Evolutionary conservation across 2,797 vertebrate species (phyloP), one percentile per base, ranked within the genome.

Genomic region (Epinephelus coioides): DNA sequence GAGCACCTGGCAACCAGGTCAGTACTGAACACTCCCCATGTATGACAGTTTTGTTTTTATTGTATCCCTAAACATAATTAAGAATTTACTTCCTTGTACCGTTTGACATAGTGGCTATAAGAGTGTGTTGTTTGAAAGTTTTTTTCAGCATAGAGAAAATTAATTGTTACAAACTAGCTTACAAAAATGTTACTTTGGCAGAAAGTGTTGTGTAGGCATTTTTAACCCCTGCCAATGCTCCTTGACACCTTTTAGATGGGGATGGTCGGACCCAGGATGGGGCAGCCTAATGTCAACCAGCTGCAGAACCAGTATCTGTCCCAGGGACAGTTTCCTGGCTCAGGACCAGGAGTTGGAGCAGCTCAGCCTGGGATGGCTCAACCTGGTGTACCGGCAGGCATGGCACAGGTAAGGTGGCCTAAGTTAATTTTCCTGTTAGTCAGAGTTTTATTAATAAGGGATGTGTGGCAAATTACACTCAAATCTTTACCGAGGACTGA

Each of bases 231-330:
- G 10, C 18, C 19, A 9, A 8, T 66, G 4, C 3, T 1, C 14
- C 63, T 61, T 59, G 53, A 10, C 14, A 18, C 5, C 7, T 1
- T 88, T 69, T 86, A 99, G 96, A 95, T 98, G 94, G 97, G 95
- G 78, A 97, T 98, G 90, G 94, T 92, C 14, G 93, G 96, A 73
- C 93, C 97, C 64, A 96, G 97, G 75, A 96, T 98, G 94, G 89
- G 93, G 25, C 97, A 97, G 51, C 95, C 97, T 21, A 97, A 92
- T 69, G 95, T 96, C 80, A 94, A 92, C 81, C 97, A 97, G 85
- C 94, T 97, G 83, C 98, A 98, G 92, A 98, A 93, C 94, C 98
- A 97, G 54, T 99, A 97, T 90, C 92, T 98, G 76, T 91, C 96
- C 25, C 96, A 97, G 81, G 94, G 95, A 70, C 97, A 96, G 70